Percentiles rank a stretch among this genome's conserved stretches.
Conservation (phyloP, 2,888 invertebrate species). For the Pristionchus exspectatus region DNA sequence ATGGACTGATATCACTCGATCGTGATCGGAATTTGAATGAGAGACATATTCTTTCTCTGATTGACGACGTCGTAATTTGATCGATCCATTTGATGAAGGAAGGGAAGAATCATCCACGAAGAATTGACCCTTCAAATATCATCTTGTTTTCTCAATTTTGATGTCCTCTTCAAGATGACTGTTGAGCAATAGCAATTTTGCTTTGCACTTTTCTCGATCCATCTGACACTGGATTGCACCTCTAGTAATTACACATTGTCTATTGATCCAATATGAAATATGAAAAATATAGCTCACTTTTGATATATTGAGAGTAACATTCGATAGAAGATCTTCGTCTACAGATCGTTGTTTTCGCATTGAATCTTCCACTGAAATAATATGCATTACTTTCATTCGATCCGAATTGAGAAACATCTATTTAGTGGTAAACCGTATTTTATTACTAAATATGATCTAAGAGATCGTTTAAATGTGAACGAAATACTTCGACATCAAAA, state of each 20-base stretch:
- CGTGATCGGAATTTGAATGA: not conserved
- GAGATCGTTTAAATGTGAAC: too few species aligned
- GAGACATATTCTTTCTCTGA: conserved; percentile 43
- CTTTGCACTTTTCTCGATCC: too few species aligned
- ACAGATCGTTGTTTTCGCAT: conserved; percentile 29
- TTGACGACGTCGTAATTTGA: conserved; percentile 26
- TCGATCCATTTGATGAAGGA: conserved; percentile 19
- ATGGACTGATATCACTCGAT: conserved; percentile 36
- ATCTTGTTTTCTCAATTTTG: not conserved
- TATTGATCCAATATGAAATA: not conserved
- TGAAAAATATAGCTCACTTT: conserved; percentile 6
- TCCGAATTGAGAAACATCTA: too few species aligned
- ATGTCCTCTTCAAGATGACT: too few species aligned
- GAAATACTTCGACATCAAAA: too few species aligned
- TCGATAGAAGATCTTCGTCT: conserved; percentile 19
- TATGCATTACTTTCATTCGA: too few species aligned
- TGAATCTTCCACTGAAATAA: conserved; percentile 33
- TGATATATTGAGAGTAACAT: conserved; percentile 43
- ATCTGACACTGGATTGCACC: too few species aligned
- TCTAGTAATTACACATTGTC: not conserved
- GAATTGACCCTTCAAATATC: conserved; percentile 31
- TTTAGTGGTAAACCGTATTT: too few species aligned
- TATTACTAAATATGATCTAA: too few species aligned
- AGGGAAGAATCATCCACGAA: conserved; percentile 25
- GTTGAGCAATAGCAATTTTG: too few species aligned